Evolutionary conservation across 2,113 vertebrate species (phyloP).

Genomic region (Callopanchax toddi): DNA sequence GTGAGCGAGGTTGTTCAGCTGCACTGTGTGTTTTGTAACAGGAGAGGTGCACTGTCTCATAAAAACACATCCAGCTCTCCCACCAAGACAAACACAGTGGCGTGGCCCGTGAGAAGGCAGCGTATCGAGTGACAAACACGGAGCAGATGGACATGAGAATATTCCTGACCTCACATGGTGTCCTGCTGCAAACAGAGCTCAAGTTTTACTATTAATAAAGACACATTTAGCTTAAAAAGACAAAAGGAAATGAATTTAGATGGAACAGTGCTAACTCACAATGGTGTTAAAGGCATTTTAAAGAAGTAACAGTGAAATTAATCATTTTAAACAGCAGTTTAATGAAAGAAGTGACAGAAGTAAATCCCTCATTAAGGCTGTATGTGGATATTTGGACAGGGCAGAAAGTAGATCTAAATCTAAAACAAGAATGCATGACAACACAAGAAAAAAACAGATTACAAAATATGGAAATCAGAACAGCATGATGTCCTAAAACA

Average conservation of each 20-base stretch:
- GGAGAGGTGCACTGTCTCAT: conserved; percentile 57
- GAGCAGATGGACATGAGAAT: conserved; percentile 31
- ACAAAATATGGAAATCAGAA: too few species aligned
- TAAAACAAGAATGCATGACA: neutral
- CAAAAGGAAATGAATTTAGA: too few species aligned
- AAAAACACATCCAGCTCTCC: conserved; percentile 33
- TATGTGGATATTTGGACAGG: neutral
- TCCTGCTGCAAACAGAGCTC: neutral
- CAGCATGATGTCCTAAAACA: too few species aligned
- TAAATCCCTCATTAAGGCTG: neutral
- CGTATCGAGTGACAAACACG: conserved; percentile 66
- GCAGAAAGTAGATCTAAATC: neutral
- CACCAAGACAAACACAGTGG: conserved; percentile 22
- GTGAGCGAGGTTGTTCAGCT: conserved; percentile 44
- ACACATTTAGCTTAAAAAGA: too few species aligned
- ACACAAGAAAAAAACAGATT: neutral
- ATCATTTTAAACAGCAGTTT: neutral
- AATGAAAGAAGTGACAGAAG: neutral
- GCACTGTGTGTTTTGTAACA: conserved; percentile 68
- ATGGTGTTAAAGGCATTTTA: too few species aligned
- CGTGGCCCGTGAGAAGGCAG: conserved; percentile 24
- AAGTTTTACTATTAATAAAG: too few species aligned
- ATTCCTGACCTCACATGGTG: conserved; percentile 35
- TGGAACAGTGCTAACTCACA: too few species aligned
- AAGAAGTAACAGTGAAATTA: too few species aligned